phyloP scores from a whole-genome alignment of 2,888 invertebrate genomes.

The Zonitis immaculata region DNA sequence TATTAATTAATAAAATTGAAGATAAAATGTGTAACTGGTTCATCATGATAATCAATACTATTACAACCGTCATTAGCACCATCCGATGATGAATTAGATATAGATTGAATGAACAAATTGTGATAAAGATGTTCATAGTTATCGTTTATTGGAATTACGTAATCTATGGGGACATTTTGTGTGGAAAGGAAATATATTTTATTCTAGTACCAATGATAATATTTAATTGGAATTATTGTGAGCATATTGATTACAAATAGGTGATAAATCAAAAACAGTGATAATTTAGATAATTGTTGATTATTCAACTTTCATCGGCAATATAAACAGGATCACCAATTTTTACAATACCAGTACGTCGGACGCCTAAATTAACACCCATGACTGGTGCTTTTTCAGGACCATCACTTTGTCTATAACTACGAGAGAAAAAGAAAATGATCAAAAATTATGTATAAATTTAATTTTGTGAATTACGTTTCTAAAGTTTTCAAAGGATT shows the following conservation, averaged over 20 bases:
- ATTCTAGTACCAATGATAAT: too few species aligned
- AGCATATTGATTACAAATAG: too few species aligned
- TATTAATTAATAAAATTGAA: constrained; percentile 96
- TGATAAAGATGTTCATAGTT: constrained; percentile 73
- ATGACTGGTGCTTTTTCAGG: constrained; percentile 45
- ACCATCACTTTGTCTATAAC: constrained; percentile 49
- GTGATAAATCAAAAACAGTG: too few species aligned
- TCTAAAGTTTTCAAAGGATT: constrained; percentile 54
- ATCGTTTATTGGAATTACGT: constrained; percentile 78
- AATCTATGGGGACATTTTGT: constrained; percentile 98
- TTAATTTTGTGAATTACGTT: constrained; percentile 42
- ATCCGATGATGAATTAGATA: constrained; percentile 78
- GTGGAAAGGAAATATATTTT: too few species aligned
- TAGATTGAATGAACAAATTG: constrained; percentile 87
- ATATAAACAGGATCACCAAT: constrained; percentile 53
- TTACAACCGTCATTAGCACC: constrained; percentile 73
- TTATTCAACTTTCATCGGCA: constrained; percentile 17
- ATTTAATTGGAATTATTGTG: too few species aligned
- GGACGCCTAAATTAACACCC: constrained; percentile 52
- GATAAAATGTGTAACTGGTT: constrained; percentile 97
- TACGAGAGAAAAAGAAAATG: too few species aligned
- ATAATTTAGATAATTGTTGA: background rate
- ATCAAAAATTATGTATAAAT: too few species aligned
- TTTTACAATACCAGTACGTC: constrained; percentile 47
- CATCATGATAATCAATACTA: constrained; percentile 94